Evolutionary conservation across 2,888 invertebrate genomes (phyloP), one percentile per base, ranked within the genome.

Genomic region (Mythimna albipuncta): DNA sequence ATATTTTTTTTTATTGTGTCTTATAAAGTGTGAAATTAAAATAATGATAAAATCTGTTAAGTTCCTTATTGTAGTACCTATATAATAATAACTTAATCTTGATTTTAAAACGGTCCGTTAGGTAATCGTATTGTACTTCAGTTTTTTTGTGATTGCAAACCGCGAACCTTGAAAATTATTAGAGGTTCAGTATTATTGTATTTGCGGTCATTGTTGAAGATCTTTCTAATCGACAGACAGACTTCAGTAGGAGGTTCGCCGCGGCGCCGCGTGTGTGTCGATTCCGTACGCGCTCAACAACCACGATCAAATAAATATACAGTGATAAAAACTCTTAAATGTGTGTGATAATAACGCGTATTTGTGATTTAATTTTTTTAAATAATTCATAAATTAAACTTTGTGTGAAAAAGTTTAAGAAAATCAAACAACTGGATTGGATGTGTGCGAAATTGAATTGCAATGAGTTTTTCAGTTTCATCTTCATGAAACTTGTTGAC

Each of bases 121-220:
- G 55, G 74, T 88, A 83, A 81, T 81, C 71, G 77, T 47, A 76
- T 75, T 77, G 82, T 85, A 79, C 75, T 73, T 71, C 44, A 76
- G 21, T 79, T 85, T 44, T 85, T 83, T 85, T 83, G 83, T 88
- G 87, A 83, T 81, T 78, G 81, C 85, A 77, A 79, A 82, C 81
- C 79, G 71, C 80, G 79, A 88, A 85, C 89, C 90, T 90, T 89
- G 89, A 89, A 88, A 85, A 80, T 81, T 84, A 86, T 88, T 84
- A 84, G 87, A 84, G 76, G 82, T 86, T 84, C 85, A 77, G 85
- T 86, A 83, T 83, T 85, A 83, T 88, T 91, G 90, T 91, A 92
- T 93, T 92, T 92, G 92, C 91, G 89, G 90, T 92, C 90, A 89
- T 90, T 90, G 91, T 89, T 88, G 87, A 89, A 91, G 91, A 93